Conservation (phyloP, 2,888 invertebrate genomes). For the Petrophora chlorosata region DNA sequence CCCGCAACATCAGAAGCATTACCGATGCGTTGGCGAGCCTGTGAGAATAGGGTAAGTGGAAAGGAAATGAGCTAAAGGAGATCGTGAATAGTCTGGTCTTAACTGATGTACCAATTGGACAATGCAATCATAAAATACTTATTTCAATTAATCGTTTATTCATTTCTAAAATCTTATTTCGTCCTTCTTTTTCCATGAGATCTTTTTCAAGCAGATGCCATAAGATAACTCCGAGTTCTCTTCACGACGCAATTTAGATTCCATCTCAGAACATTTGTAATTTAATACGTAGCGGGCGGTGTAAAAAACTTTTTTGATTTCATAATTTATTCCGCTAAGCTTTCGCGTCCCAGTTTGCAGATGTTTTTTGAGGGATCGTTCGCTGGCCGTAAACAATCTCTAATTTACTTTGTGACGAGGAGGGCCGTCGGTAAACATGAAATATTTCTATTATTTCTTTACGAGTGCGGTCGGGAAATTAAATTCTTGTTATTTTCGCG, state of each 20-base stretch:
- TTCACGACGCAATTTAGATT: conserved; percentile 47
- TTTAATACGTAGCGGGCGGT: conserved; percentile 40
- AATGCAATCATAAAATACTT: too few relatives aligned
- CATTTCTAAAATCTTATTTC: too few relatives aligned
- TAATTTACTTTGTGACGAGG: conserved; percentile 35
- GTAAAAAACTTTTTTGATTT: conserved; percentile 51
- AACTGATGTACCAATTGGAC: too few relatives aligned
- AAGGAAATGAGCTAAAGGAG: too few relatives aligned
- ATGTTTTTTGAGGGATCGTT: conserved; percentile 36
- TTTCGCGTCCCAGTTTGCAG: conserved; percentile 34
- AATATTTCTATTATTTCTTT: conserved; percentile 27
- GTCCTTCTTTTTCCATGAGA: too few relatives aligned
- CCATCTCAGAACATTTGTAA: conserved; percentile 42
- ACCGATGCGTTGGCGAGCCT: too few relatives aligned
- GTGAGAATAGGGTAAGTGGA: too few relatives aligned
- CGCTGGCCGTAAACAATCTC: conserved; percentile 37
- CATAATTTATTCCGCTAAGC: conserved; percentile 36
- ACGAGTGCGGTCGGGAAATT: conserved; percentile 5
- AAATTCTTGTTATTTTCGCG: conserved; percentile 1
- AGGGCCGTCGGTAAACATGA: conserved; percentile 22
- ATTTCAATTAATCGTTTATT: too few relatives aligned
- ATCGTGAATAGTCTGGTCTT: too few relatives aligned
- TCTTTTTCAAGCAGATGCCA: conserved; percentile 33
- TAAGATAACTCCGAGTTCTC: conserved; percentile 37
- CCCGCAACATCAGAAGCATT: too few relatives aligned